phyloP scores from a whole-genome alignment of 2,888 invertebrate species.

The Nomada hirtipes region DNA sequence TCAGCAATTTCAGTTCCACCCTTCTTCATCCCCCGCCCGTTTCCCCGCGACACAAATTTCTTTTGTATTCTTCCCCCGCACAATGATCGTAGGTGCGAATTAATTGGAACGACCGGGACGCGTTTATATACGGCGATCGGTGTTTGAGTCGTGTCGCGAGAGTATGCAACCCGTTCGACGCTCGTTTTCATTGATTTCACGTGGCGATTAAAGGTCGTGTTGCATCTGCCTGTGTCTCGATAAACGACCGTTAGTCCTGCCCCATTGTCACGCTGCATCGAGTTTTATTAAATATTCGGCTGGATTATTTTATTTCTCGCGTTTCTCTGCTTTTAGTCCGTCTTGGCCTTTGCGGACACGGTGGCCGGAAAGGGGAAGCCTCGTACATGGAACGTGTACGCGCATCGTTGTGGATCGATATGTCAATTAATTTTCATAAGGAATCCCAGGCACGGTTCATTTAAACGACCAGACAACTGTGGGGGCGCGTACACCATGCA shows the following conservation, averaged over 20 bases:
- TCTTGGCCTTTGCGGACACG: not conserved
- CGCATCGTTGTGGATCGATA: constrained; percentile 64
- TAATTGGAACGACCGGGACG: constrained; percentile 32
- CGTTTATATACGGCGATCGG: too few relatives aligned
- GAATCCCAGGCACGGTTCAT: constrained; percentile 69
- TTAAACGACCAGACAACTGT: constrained; percentile 65
- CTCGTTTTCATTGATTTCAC: constrained; percentile 45
- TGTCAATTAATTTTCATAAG: constrained; percentile 80
- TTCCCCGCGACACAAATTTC: too few relatives aligned
- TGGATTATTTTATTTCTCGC: not conserved
- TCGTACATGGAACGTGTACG: not conserved
- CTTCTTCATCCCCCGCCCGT: not conserved
- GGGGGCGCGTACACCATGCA: constrained; percentile 45
- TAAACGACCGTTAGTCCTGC: not conserved
- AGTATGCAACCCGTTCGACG: constrained; percentile 35
- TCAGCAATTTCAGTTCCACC: not conserved
- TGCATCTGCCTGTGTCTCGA: constrained; percentile 16
- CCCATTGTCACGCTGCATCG: not conserved
- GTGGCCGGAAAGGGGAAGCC: constrained; percentile 14
- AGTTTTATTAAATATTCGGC: not conserved
- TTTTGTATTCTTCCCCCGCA: not conserved
- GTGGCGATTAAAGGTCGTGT: constrained; percentile 47
- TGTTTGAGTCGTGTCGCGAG: constrained; percentile 25
- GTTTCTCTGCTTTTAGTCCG: not conserved
- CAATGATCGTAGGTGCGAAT: constrained; percentile 48